These are phyloP conservation scores for Cantharis flavilabris DNA, from an alignment of 2,888 invertebrate genomes.

Conservation along the genomic window DNA sequence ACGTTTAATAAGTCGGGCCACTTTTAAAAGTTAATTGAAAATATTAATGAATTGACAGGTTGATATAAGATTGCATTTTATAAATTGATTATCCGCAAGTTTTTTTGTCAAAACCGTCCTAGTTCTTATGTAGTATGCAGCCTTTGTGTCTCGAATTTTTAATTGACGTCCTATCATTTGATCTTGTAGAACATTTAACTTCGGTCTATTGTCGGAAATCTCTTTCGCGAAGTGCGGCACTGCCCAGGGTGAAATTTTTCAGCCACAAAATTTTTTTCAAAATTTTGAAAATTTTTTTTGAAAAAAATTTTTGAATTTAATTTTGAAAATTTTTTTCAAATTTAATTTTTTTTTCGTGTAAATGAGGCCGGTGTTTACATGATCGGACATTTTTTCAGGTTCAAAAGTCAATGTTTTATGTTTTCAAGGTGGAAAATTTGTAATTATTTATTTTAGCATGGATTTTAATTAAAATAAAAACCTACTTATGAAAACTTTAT, in stretches of 20 bases:
- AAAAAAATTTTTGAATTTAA: no score
- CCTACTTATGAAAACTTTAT: neutral
- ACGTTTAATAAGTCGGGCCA: constrained; percentile 7
- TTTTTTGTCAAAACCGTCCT: neutral
- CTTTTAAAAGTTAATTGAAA: constrained; percentile 7
- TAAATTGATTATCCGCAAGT: neutral
- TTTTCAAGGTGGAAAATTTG: neutral
- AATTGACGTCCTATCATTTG: neutral
- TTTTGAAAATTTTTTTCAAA: no score
- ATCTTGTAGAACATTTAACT: neutral
- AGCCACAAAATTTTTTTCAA: no score
- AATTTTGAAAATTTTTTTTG: no score
- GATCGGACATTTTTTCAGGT: neutral
- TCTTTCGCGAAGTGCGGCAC: neutral
- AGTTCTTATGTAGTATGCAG: neutral
- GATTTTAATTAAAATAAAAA: neutral
- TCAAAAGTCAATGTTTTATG: neutral
- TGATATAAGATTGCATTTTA: constrained; percentile 12
- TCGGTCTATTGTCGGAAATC: no score
- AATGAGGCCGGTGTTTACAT: no score
- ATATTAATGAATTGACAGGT: constrained; percentile 9
- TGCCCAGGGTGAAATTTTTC: neutral
- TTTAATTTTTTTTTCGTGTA: no score
- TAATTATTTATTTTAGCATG: no score
- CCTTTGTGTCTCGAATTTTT: neutral